Evolutionary conservation across 2,113 vertebrate genomes (phyloP).

Genomic region (Uria aalge): DNA sequence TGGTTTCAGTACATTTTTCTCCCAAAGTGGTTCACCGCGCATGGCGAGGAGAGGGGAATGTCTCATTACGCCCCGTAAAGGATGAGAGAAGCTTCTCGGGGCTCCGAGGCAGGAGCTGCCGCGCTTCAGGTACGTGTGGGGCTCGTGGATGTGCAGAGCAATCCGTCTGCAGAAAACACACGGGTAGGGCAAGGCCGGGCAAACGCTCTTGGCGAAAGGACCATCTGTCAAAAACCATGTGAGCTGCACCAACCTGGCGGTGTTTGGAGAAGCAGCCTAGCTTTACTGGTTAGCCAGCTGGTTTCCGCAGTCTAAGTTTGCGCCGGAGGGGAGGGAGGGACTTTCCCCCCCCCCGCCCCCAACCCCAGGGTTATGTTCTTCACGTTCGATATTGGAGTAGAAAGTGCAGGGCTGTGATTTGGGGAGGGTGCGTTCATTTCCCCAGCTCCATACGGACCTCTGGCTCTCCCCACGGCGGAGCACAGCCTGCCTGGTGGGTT

Average conservation of each 20-base stretch:
- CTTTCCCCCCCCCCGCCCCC: neutral
- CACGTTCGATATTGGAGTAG: accelerated
- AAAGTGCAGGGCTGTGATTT: neutral
- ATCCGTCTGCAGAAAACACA: neutral
- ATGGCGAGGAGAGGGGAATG: accelerated
- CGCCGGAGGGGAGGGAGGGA: neutral
- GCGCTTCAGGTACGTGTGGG: accelerated
- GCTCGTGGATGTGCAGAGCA: accelerated
- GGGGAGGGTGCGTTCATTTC: neutral
- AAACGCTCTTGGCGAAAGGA: neutral
- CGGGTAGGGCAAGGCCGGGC: neutral
- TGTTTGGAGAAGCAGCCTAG: neutral
- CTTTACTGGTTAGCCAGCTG: neutral
- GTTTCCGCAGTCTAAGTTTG: neutral
- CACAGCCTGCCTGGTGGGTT: neutral
- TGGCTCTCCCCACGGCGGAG: neutral
- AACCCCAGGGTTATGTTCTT: neutral
- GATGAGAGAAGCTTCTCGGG: accelerated
- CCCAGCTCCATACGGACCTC: accelerated
- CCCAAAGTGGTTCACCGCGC: neutral
- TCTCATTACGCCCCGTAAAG: accelerated
- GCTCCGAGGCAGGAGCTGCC: accelerated
- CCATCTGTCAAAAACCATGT: neutral
- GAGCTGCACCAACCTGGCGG: neutral
- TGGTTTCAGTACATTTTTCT: neutral